phyloP scores from a whole-genome alignment of 2,797 vertebrate species.

The Esox lucius region DNA sequence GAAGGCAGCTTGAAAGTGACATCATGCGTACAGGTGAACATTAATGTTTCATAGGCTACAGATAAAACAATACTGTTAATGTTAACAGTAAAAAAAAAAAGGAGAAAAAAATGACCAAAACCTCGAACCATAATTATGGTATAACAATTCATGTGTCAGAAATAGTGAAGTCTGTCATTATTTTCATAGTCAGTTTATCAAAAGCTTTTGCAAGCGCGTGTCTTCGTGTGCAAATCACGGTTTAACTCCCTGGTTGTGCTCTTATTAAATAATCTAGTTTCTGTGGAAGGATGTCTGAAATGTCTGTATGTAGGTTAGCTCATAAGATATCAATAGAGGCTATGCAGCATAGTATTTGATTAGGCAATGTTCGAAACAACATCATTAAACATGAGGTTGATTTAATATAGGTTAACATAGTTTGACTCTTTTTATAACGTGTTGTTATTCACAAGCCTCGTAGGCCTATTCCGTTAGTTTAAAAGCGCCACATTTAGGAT shows the following conservation, averaged over 20 bases:
- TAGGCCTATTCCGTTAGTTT: constrained; percentile 6
- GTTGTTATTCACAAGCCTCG: not conserved
- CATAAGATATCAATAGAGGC: not conserved
- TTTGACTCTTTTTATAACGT: not conserved
- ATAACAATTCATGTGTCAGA: too few species aligned
- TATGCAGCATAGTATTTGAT: not conserved
- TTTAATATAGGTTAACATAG: not conserved
- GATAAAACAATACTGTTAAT: too few species aligned
- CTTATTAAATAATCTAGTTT: not conserved
- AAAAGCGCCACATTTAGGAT: constrained; percentile 20
- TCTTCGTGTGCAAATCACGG: not conserved
- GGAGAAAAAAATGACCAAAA: too few species aligned
- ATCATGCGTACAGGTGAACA: too few species aligned
- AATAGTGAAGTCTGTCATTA: too few species aligned
- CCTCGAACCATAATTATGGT: too few species aligned
- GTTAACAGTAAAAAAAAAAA: too few species aligned
- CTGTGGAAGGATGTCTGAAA: not conserved
- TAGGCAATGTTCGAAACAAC: not conserved
- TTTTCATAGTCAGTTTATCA: not conserved
- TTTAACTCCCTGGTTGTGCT: not conserved
- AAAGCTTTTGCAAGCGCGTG: not conserved
- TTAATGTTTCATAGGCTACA: too few species aligned
- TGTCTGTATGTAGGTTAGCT: not conserved
- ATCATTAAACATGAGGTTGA: not conserved
- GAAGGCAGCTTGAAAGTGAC: too few species aligned